phyloP scores from a whole-genome alignment of 1,140 invertebrate species.

The Bombus haemorrhoidalis region DNA sequence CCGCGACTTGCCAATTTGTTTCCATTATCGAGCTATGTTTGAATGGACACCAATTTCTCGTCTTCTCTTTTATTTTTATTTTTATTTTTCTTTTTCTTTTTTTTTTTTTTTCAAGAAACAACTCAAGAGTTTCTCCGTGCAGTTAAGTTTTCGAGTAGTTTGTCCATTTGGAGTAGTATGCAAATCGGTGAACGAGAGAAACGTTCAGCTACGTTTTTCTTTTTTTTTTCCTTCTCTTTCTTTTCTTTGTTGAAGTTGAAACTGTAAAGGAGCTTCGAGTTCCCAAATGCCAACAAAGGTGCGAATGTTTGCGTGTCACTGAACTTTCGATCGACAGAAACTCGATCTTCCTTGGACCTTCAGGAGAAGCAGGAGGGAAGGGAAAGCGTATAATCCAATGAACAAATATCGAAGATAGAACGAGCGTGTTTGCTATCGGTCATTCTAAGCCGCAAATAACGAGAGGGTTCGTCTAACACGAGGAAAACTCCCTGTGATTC shows the following conservation, averaged over 20 bases:
- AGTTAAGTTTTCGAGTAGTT: not conserved
- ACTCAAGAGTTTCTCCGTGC: not conserved
- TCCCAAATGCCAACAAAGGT: not conserved
- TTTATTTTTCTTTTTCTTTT: not conserved
- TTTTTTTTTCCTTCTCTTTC: too few species aligned
- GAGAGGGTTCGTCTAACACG: constrained; percentile 27
- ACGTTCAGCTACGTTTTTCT: not conserved
- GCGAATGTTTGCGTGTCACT: not conserved
- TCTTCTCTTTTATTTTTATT: too few species aligned
- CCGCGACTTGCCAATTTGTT: constrained; percentile 54
- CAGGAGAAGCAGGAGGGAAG: constrained; percentile 14
- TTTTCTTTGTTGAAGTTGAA: not conserved
- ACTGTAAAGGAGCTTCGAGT: too few species aligned
- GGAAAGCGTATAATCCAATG: constrained; percentile 43
- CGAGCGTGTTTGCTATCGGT: constrained; percentile 48
- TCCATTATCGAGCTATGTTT: constrained; percentile 3
- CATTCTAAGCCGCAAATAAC: constrained; percentile 59
- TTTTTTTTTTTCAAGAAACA: not conserved
- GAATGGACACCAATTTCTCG: not conserved
- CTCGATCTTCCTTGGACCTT: constrained; percentile 6
- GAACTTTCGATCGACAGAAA: constrained; percentile 14
- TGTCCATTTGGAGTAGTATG: not conserved
- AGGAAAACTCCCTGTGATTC: not conserved
- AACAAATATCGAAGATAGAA: constrained; percentile 48
- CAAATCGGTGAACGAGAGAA: constrained; percentile 9